phyloP scores from a whole-genome alignment of 2,113 vertebrate genomes.

The Lepus americanus region DNA sequence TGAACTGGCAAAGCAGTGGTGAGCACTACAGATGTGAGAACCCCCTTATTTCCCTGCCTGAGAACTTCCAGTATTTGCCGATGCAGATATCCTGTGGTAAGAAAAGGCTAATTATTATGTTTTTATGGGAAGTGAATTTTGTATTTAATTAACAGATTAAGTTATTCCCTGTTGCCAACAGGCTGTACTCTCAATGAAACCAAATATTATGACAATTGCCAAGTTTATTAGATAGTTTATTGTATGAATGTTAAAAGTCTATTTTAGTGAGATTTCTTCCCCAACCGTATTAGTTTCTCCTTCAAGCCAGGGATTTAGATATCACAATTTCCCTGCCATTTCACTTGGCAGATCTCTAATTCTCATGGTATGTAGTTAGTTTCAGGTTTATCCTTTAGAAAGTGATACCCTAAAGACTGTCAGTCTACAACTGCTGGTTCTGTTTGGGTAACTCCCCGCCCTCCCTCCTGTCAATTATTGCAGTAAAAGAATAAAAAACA shows the following conservation, averaged over 20 bases:
- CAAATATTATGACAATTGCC: slow-evolving; percentile 83
- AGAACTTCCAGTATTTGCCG: slow-evolving; percentile 59
- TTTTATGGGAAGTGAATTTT: slow-evolving; percentile 67
- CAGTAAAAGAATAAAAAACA: background rate
- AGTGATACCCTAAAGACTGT: background rate
- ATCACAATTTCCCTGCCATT: slow-evolving; percentile 49
- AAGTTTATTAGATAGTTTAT: slow-evolving; percentile 79
- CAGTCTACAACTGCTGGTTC: background rate
- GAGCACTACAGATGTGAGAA: background rate
- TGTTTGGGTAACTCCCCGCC: background rate
- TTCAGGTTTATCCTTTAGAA: slow-evolving; percentile 59
- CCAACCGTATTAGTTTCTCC: slow-evolving; percentile 31
- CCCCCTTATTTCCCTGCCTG: background rate
- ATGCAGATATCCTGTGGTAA: slow-evolving; percentile 64
- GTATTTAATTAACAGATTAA: slow-evolving; percentile 79
- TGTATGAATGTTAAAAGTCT: slow-evolving; percentile 60
- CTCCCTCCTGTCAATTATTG: background rate
- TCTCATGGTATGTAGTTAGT: slow-evolving; percentile 60
- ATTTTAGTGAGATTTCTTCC: slow-evolving; percentile 69
- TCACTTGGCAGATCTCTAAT: background rate
- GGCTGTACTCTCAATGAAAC: slow-evolving; percentile 75
- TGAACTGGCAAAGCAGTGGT: slow-evolving; percentile 55
- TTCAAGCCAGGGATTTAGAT: slow-evolving; percentile 52
- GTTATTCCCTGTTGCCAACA: slow-evolving; percentile 58
- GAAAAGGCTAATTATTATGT: slow-evolving; percentile 71